Base-by-base conservation (phyloP, 1,140 invertebrate genomes). In the Ceratina japonica region DNA sequence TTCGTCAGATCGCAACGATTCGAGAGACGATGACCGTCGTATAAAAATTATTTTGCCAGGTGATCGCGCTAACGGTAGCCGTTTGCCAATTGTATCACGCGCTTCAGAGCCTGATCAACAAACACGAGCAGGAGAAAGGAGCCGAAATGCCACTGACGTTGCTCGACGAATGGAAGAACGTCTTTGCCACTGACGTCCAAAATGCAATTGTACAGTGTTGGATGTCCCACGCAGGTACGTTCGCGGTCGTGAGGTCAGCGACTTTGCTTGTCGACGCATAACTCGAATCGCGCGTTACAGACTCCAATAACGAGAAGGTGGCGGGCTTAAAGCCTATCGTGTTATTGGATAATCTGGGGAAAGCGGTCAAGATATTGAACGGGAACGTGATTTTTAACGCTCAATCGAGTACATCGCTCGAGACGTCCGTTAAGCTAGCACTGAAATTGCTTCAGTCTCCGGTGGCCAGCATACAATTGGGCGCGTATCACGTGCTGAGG, bases 131-230 rank as follows among this genome's bases (percentile, higher is more conserved):
- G 52, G 87, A 93, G 71, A 89, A 92, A 13, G 90, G 91, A 3
- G 90, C 93, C 61, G 89, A 91, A 71, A 84, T 94, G 44, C 86
- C 93, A 0, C 86, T 90, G 54, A 89, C 88, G 76, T 86, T 93
- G n/a, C 86, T 94, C 18, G 92, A 94, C 56, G 94, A 95, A 86
- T 95, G 94, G 94, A 92, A 93, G 63, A 93, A 94, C 76, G 86
- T 95, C 24, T 94, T 95, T 83, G 90, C 92, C 15, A 87, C 91
- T 59, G 92, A 93, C 52, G 88, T 94, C 49, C 93, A 94, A 86
- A 84, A 87, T 31, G 90, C 91, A 75, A 87, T 95, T 16, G 90
- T 93, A 12, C 91, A 93, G 83, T 90, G 89, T 22, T 94, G 92
- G 94, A 92, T 92, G 83, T 91, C 83, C 80, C 87, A 91, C 72